Evolutionary conservation across 2,888 invertebrate genomes (phyloP).

Genomic region (Chymomyza caudatula): DNA sequence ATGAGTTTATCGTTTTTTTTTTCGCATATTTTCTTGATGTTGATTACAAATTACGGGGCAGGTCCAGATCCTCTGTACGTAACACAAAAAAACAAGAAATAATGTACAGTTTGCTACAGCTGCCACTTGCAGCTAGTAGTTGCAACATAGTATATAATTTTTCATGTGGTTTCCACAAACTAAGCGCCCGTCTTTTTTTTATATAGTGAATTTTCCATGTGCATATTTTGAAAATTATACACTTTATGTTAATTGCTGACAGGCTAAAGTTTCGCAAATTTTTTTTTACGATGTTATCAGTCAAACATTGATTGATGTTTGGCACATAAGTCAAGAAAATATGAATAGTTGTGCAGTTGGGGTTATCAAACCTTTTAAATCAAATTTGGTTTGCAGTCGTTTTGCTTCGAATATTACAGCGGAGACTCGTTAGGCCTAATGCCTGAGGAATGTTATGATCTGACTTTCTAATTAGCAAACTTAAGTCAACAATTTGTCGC

Average conservation of each 20-base stretch:
- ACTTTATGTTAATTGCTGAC: slow-evolving; percentile 53
- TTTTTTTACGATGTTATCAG: slow-evolving; percentile 53
- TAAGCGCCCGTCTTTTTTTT: slow-evolving; percentile 14
- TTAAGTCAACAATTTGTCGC: slow-evolving; percentile 34
- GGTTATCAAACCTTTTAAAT: slow-evolving; percentile 39
- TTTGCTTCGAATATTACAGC: no score
- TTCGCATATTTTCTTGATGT: slow-evolving; percentile 28
- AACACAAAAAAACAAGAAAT: slow-evolving; percentile 17
- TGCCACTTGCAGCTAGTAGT: slow-evolving; percentile 15
- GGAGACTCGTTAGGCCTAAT: no score
- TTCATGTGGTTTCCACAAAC: slow-evolving; percentile 31
- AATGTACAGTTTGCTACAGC: background rate
- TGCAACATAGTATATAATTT: slow-evolving; percentile 3
- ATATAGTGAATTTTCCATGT: background rate
- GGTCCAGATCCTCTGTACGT: slow-evolving; percentile 36
- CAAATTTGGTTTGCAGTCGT: slow-evolving; percentile 22
- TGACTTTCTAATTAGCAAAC: slow-evolving; percentile 8
- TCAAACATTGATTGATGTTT: slow-evolving; percentile 51
- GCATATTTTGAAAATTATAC: slow-evolving; percentile 52
- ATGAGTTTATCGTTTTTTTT: slow-evolving; percentile 34
- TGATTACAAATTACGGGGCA: slow-evolving; percentile 32
- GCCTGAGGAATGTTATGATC: background rate
- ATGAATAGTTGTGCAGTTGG: slow-evolving; percentile 3
- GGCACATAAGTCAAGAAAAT: background rate
- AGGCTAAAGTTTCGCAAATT: slow-evolving; percentile 19